Evolutionary conservation across 2,113 vertebrate genomes (phyloP).

Genomic region (Zeus faber): DNA sequence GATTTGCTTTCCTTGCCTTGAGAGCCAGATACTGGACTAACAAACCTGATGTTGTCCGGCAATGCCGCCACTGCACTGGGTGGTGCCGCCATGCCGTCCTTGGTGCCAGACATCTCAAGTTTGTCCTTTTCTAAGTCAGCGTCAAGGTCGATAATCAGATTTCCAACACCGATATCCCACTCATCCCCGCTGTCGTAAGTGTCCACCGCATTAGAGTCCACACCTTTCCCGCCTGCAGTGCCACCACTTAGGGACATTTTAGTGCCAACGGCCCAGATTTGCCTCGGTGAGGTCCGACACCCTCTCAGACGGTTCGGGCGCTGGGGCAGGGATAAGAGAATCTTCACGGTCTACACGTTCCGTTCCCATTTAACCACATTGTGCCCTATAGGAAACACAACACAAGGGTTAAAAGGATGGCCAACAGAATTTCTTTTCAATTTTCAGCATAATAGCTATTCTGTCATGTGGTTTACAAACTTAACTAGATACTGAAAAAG

Average conservation of each 20-base stretch:
- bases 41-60: constrained; percentile 98
- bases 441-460: too few species aligned
- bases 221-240: constrained; percentile 99
- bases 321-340: constrained; percentile 67
- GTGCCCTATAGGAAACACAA: constrained; percentile 78
- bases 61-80: constrained; percentile 93
- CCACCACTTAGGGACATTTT: constrained; percentile 99
- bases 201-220: constrained; percentile 99
- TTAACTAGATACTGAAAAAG: too few species aligned
- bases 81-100: constrained; percentile 87
- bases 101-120: constrained; percentile 98
- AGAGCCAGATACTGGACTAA: constrained; percentile 92
- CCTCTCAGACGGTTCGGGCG: constrained; percentile 76
- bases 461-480: too few species aligned
- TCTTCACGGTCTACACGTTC: constrained; percentile 85
- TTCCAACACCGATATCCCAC: constrained; percentile 99
- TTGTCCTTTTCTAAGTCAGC: constrained; percentile 99
- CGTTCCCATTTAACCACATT: constrained; percentile 89
- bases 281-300: constrained; percentile 76
- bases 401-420: constrained; percentile 22
- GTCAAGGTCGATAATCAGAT: constrained; percentile 99
- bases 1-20: constrained; percentile 99
- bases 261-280: constrained; percentile 92
- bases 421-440: too few species aligned
- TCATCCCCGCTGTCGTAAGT: constrained; percentile 99